phyloP scores from a whole-genome alignment of 2,888 invertebrate species.

The Drosophila flavopinicola region DNA sequence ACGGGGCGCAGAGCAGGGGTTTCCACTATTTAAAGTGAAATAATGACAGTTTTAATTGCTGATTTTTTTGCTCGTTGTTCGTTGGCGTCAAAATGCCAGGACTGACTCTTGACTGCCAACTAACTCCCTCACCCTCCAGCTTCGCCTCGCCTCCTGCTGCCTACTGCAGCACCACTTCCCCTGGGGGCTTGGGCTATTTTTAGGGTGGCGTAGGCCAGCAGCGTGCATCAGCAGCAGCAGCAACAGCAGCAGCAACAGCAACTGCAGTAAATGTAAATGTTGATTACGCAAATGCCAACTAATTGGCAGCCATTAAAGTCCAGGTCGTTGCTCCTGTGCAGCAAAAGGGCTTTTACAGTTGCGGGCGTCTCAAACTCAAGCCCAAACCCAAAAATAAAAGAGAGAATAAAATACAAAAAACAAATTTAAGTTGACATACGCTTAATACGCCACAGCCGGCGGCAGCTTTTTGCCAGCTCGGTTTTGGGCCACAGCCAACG shows the following conservation, averaged over 20 bases:
- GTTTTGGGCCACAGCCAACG: not conserved
- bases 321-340: slow-evolving; percentile 57
- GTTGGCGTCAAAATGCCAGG: slow-evolving; percentile 73
- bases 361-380: slow-evolving; percentile 32
- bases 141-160: not conserved
- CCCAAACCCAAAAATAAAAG: slow-evolving; percentile 1
- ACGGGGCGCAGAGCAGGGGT: slow-evolving; percentile 5
- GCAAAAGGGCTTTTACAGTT: slow-evolving; percentile 13
- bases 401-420: slow-evolving; percentile 21
- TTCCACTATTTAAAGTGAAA: slow-evolving; percentile 71
- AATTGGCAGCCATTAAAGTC: slow-evolving; percentile 68
- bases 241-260: slow-evolving; percentile 11
- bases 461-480: not conserved
- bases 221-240: slow-evolving; percentile 16
- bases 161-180: not conserved
- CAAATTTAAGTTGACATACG: slow-evolving; percentile 61
- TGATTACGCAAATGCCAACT: slow-evolving; percentile 75
- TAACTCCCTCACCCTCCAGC: not conserved
- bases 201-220: slow-evolving; percentile 47
- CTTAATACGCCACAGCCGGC: slow-evolving; percentile 40
- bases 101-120: slow-evolving; percentile 37
- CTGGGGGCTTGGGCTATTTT: slow-evolving; percentile 46
- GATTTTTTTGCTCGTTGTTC: slow-evolving; percentile 59
- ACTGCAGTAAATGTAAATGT: slow-evolving; percentile 66
- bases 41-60: slow-evolving; percentile 79